These are phyloP conservation scores for Automeris io DNA, from an alignment of 2,888 invertebrate genomes.

Conservation along the genomic window DNA sequence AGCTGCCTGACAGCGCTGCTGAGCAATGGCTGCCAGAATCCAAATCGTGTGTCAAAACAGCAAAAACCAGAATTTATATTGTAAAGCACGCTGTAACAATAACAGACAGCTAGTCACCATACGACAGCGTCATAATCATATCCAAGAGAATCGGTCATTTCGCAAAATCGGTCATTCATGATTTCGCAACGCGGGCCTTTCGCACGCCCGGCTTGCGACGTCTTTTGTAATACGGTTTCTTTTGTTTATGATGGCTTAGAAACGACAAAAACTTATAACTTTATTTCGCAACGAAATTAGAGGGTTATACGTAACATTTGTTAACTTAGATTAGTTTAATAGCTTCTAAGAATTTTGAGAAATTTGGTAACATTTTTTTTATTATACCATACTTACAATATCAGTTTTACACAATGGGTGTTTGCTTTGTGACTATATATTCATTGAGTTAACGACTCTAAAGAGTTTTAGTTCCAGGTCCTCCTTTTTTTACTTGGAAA, in stretches of 20 bases:
- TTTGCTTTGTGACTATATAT: too few species aligned
- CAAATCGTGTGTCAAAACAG: too few species aligned
- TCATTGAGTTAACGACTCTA: too few species aligned
- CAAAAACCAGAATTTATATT: background rate
- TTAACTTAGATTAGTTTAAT: background rate
- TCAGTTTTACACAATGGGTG: too few species aligned
- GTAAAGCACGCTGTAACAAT: background rate
- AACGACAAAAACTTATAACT: conserved; percentile 17
- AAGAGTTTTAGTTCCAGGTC: too few species aligned
- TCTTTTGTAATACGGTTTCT: conserved; percentile 9
- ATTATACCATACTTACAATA: too few species aligned
- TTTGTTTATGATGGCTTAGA: conserved; percentile 7
- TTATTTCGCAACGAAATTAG: conserved; percentile 1
- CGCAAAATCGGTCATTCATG: conserved; percentile 44
- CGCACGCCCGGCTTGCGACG: conserved; percentile 31
- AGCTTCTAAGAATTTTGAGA: too few species aligned
- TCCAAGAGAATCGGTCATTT: conserved; percentile 26
- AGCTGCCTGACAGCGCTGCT: too few species aligned
- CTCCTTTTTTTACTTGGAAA: too few species aligned
- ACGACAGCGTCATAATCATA: conserved; percentile 4
- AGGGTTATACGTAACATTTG: background rate
- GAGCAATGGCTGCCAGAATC: too few species aligned
- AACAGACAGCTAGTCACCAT: background rate
- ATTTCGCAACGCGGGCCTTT: conserved; percentile 36
- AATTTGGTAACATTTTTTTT: too few species aligned